Conservation (phyloP, 1,140 invertebrate genomes). For the Caenorhabditis tropicalis region DNA sequence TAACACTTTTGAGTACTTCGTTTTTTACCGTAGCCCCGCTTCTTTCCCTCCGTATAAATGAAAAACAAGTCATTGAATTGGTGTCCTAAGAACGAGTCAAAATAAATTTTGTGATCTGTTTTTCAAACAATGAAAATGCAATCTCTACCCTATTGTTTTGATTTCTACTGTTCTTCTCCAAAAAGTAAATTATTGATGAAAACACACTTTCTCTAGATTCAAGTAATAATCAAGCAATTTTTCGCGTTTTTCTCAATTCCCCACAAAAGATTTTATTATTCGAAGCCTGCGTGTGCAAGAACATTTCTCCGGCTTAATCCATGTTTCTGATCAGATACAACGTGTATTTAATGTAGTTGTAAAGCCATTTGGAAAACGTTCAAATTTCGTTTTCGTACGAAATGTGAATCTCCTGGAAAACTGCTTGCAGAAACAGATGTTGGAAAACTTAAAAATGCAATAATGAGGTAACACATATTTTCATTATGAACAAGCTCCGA, state of each 20-base stretch:
- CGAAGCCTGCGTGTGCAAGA: neutral
- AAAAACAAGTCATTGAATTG: slow-evolving; percentile 11
- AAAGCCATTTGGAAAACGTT: slow-evolving; percentile 18
- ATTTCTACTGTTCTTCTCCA: neutral
- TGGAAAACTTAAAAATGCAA: neutral
- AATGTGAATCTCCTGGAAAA: neutral
- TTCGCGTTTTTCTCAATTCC: neutral
- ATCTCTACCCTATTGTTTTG: slow-evolving; percentile 8
- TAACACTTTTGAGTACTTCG: slow-evolving; percentile 23
- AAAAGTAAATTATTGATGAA: too few species aligned
- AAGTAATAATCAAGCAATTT: too few species aligned
- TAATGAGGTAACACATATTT: neutral
- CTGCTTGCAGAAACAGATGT: neutral
- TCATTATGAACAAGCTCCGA: slow-evolving; percentile 33
- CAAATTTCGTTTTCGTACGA: slow-evolving; percentile 1
- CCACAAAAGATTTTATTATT: neutral
- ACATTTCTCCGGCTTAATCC: neutral
- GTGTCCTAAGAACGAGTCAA: neutral
- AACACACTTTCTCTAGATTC: too few species aligned
- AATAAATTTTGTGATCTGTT: slow-evolving; percentile 6
- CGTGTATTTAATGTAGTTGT: slow-evolving; percentile 28
- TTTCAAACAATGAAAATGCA: neutral
- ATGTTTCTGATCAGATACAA: neutral
- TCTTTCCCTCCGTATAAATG: neutral
- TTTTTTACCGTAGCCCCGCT: slow-evolving; percentile 2